phyloP scores from a whole-genome alignment of 2,888 invertebrate genomes.

The Ennomos fuscantarius region DNA sequence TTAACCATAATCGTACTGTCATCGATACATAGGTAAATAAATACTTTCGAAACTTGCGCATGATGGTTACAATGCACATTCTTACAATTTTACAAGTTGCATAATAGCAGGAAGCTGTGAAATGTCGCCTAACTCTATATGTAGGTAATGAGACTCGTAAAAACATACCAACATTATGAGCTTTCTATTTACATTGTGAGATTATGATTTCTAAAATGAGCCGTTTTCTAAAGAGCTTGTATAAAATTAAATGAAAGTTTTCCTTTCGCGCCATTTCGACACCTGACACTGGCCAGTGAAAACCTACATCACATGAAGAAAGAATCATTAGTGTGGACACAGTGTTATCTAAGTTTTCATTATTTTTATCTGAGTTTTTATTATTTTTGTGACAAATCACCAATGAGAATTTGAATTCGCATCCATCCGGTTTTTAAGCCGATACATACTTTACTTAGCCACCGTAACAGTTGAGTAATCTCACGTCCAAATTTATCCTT shows the following conservation, averaged over 20 bases:
- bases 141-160: slow-evolving; percentile 36
- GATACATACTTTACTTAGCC: no score
- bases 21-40: no score
- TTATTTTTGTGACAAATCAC: no score
- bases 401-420: no score
- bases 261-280: slow-evolving; percentile 48
- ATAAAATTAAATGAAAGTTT: slow-evolving; percentile 46
- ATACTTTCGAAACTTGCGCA: neutral
- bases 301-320: slow-evolving; percentile 1
- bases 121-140: slow-evolving; percentile 31
- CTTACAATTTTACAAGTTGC: neutral
- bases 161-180: slow-evolving; percentile 16
- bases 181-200: slow-evolving; percentile 54
- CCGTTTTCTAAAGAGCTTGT: slow-evolving; percentile 40
- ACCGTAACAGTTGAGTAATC: no score
- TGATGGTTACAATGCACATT: neutral
- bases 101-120: neutral
- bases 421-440: no score
- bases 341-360: slow-evolving; percentile 10
- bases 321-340: slow-evolving; percentile 10
- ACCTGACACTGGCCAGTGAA: slow-evolving; percentile 34
- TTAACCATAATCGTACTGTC: no score
- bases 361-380: no score
- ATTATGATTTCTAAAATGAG: slow-evolving; percentile 31
- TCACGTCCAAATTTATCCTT: no score